Base-by-base conservation (phyloP, 1,140 invertebrate genomes). In the Capitella teleta region DNA sequence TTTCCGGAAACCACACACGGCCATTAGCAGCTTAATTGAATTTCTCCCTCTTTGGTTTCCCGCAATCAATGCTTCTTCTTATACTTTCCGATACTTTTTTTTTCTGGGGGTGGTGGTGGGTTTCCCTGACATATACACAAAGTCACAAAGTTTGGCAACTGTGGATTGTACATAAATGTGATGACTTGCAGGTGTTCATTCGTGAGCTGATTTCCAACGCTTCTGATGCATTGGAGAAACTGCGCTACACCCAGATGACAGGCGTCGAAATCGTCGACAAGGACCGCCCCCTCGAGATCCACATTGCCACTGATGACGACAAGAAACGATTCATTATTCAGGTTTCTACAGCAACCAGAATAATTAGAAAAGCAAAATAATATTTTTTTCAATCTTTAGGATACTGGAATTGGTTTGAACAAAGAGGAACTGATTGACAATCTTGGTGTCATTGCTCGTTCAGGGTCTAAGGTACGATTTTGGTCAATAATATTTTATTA, bases 121-220 rank as follows among this genome's bases (percentile, higher is more conserved):
- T n/a, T n/a, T n/a, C n/a, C n/a, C n/a, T n/a, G n/a, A n/a, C n/a
- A n/a, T n/a, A n/a, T n/a, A n/a, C n/a, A n/a, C n/a, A n/a, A n/a
- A n/a, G n/a, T n/a, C n/a, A n/a, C n/a, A n/a, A n/a, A n/a, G n/a
- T n/a, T n/a, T n/a, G n/a, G n/a, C n/a, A n/a, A n/a, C n/a, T n/a
- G n/a, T n/a, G n/a, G n/a, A n/a, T n/a, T n/a, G n/a, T n/a, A n/a
- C n/a, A n/a, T n/a, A n/a, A n/a, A n/a, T n/a, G n/a, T n/a, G n/a
- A n/a, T n/a, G n/a, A n/a, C n/a, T n/a, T 47, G 76, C 95, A 99
- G 78, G 97, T 98, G 57, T 99, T 98, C 75, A 81, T 98, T 51
- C 79, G 95, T 76, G 95, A 99, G 79, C 81, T 98, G 64, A 86
- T 89, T 59, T 88, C 85, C 6, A 89, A 89, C 58, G 81, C 86